Evolutionary conservation across 2,888 invertebrate genomes (phyloP), one percentile per base, ranked within the genome.

Genomic region (Sarcophaga caerulescens): DNA sequence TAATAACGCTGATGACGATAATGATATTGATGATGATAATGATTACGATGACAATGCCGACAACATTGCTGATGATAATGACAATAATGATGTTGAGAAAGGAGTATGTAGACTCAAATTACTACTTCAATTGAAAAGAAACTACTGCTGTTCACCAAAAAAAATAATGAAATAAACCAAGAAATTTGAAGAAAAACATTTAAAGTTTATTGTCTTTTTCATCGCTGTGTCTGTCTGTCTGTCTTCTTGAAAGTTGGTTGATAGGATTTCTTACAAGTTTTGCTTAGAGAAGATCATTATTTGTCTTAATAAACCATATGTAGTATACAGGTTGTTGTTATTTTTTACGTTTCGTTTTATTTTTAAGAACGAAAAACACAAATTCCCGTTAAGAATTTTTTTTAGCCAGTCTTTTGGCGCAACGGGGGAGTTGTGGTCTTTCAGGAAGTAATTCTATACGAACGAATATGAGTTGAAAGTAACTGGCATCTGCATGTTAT

Each of bases 81-180:
- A 81, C 73, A 71, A 77, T 73, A 63, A 81, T 77, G 73, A 85
- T 73, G 73, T 84, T 75, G 84, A 75, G 78, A 81, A 78, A 78
- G 74, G 71, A 84, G 84, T 78, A 86, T 84, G 81, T 81, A 78
- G 75, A 78, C 86, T 86, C 81, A 81, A 86, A 86, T 86, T 86
- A 86, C 86, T 71, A 62, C 70, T 84, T 86, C 86, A 86, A 81
- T 84, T 84, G 74, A 85, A 83, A 85, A 59, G 60, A 52, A 52
- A 79, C 52, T 52, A 68, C 68, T 60, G 25, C 44, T 59, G n/a
- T 74, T 19, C 17, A 21, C 2, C 10, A 10, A 60, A n/a, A 21
- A 60, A 60, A 4, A 19, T 1, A 2, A 60, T 3, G 1, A 59
- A 59, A 79, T 47, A 52, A n/a, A 23, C 44, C 12, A 75, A 52